Percentiles rank a stretch among this genome's conserved stretches.
These are phyloP conservation scores for Saccostrea glomerata DNA, from an alignment of 1,140 invertebrate genomes.

Conservation along the genomic window DNA sequence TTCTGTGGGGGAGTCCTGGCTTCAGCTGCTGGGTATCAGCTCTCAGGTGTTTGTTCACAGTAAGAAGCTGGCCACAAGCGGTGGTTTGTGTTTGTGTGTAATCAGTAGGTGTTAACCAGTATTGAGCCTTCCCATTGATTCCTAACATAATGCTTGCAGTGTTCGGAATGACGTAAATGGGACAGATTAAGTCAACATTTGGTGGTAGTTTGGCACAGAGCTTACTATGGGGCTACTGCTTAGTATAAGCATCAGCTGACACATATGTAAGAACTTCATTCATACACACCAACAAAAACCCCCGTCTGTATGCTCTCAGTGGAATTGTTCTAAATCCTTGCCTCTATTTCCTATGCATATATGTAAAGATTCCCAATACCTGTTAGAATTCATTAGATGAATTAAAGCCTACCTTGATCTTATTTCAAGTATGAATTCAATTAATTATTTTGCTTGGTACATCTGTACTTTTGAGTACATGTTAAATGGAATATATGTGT, in stretches of 20 bases:
- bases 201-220: neutral
- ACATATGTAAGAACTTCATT: slow-evolving; percentile 4
- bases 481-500: neutral
- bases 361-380: neutral
- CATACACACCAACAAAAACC: neutral
- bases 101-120: slow-evolving; percentile 26
- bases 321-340: neutral
- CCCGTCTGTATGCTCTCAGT: neutral
- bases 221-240: neutral
- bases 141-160: slow-evolving; percentile 3
- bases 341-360: neutral
- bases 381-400: neutral
- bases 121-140: neutral
- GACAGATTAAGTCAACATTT: slow-evolving; percentile 21
- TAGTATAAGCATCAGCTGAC: neutral
- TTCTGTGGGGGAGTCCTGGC: slow-evolving; percentile 1
- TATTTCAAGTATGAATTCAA: neutral
- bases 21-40: slow-evolving; percentile 14
- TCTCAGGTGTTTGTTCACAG: neutral
- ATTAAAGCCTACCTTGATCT: neutral
- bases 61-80: neutral
- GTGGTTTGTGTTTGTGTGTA: neutral
- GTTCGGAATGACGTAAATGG: slow-evolving; percentile 2
- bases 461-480: neutral
- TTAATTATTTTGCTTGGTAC: neutral